These are phyloP conservation scores for Phocides pigmalion DNA, from an alignment of 1,140 invertebrate genomes.

Conservation along the genomic window DNA sequence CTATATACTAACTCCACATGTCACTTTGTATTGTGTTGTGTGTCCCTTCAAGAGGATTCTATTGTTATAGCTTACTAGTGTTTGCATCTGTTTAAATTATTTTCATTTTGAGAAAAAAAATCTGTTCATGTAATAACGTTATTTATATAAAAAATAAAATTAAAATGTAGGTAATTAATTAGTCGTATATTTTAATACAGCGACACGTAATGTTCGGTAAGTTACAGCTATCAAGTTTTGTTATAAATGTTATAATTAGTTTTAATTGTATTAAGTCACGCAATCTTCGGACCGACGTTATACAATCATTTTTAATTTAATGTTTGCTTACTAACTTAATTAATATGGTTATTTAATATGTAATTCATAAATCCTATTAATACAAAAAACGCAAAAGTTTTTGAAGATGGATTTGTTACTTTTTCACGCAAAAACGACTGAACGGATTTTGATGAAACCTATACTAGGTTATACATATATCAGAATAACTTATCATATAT, in stretches of 20 bases:
- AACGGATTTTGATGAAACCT: no score
- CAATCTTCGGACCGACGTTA: neutral
- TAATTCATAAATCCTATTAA: neutral
- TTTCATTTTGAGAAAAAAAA: neutral
- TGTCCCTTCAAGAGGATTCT: slow-evolving; percentile 9
- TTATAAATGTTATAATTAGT: slow-evolving; percentile 9
- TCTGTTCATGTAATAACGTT: neutral
- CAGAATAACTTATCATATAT: no score
- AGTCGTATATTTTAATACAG: neutral
- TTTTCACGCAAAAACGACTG: no score
- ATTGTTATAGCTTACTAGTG: slow-evolving; percentile 10
- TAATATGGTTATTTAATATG: neutral
- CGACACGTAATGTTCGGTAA: slow-evolving; percentile 13
- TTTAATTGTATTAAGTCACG: slow-evolving; percentile 16
- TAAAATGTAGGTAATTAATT: neutral
- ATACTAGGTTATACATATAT: no score
- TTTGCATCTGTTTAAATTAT: neutral
- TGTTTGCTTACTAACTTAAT: neutral
- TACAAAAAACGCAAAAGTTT: no score
- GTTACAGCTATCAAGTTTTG: neutral
- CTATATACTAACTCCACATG: slow-evolving; percentile 13
- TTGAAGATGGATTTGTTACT: no score
- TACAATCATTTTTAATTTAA: neutral
- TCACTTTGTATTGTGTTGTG: slow-evolving; percentile 18
- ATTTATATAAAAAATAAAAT: neutral